Evolutionary conservation across 2,113 vertebrate species (phyloP).

Genomic region (Pelmatolapia mariae): DNA sequence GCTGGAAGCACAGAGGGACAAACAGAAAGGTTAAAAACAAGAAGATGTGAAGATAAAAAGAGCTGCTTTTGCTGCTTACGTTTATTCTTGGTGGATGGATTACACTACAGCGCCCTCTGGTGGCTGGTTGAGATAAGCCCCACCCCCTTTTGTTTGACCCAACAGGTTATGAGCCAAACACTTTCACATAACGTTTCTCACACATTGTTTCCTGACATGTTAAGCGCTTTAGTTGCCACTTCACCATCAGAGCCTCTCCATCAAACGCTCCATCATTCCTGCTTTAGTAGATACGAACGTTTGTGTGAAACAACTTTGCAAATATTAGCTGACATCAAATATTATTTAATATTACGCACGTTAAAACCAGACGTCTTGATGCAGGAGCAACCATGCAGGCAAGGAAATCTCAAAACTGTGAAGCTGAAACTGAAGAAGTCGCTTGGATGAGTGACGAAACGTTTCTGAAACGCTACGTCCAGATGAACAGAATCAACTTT

Average conservation of each 20-base stretch:
- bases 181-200: neutral
- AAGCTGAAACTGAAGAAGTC: neutral
- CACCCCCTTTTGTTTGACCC: neutral
- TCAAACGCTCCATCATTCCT: fast-evolving
- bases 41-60: neutral
- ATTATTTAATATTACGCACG: fast-evolving
- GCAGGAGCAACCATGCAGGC: neutral
- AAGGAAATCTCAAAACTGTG: neutral
- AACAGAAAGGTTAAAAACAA: neutral
- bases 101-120: neutral
- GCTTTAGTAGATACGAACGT: neutral
- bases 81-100: neutral
- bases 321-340: neutral
- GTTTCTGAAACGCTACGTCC: neutral
- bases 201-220: fast-evolving
- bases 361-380: neutral
- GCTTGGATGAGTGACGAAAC: neutral
- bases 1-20: conserved; percentile 21
- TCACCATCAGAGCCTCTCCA: fast-evolving
- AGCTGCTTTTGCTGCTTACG: neutral
- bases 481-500: neutral
- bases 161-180: neutral
- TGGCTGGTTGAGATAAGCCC: neutral
- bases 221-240: neutral
- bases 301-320: neutral